These are phyloP conservation scores for Chymomyza caudatula DNA, from an alignment of 2,888 invertebrate species.

Conservation along the genomic window DNA sequence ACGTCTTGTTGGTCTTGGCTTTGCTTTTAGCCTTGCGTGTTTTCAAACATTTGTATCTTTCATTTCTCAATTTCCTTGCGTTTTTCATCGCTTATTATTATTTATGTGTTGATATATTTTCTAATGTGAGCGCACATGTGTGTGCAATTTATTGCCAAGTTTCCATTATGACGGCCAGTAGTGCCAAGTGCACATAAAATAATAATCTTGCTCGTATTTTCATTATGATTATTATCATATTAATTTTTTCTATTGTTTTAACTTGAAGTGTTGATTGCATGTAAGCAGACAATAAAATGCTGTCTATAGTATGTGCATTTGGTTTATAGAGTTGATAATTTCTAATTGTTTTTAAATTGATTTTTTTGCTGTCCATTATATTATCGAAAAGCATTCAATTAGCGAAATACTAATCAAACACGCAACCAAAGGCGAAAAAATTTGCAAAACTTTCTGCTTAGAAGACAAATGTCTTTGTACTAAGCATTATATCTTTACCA, in stretches of 20 bases:
- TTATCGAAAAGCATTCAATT: background rate
- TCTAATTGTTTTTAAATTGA: background rate
- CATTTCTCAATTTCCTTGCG: background rate
- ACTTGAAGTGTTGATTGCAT: background rate
- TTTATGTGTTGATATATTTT: conserved; percentile 25
- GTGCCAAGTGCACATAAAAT: conserved; percentile 49
- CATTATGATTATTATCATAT: conserved; percentile 1
- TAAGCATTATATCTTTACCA: too few relatives aligned
- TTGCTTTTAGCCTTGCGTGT: background rate
- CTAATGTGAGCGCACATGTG: conserved; percentile 44
- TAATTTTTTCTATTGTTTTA: conserved; percentile 1
- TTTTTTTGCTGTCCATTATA: background rate
- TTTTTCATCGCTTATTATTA: background rate
- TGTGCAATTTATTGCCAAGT: conserved; percentile 17
- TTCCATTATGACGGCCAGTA: conserved; percentile 48
- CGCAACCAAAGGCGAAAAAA: too few relatives aligned
- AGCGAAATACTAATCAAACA: background rate
- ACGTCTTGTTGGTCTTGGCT: background rate
- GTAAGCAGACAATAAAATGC: background rate
- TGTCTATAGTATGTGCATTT: background rate
- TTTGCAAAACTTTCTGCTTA: too few relatives aligned
- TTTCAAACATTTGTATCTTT: background rate
- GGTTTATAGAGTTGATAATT: background rate
- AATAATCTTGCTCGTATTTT: background rate
- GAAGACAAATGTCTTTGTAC: too few relatives aligned